These are phyloP conservation scores for Buathra laborator DNA, from an alignment of 2,888 invertebrate genomes.

Conservation along the genomic window DNA sequence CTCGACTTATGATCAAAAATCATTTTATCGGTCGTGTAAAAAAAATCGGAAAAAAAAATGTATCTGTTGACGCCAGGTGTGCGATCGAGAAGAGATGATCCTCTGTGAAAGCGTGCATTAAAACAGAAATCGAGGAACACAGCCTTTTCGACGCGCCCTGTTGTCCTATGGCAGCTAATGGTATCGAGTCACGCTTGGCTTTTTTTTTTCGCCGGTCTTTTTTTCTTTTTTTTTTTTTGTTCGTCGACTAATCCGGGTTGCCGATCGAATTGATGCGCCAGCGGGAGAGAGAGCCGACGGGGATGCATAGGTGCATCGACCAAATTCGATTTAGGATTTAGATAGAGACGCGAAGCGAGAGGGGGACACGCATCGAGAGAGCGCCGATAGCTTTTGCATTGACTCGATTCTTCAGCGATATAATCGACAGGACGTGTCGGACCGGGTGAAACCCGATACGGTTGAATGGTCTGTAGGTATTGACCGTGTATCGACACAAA, in stretches of 20 bases:
- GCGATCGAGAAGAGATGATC: conserved; percentile 29
- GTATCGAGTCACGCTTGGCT: conserved; percentile 37
- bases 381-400: conserved; percentile 50
- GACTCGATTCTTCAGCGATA: conserved; percentile 58
- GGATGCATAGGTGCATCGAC: conserved; percentile 52
- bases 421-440: conserved; percentile 65
- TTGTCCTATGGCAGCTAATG: conserved; percentile 32
- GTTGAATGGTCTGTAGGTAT: conserved; percentile 48
- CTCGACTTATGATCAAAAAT: not conserved
- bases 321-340: conserved; percentile 65
- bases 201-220: conserved; percentile 13
- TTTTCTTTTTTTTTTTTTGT: conserved; percentile 26
- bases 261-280: conserved; percentile 63
- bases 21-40: not conserved
- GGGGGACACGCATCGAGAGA: conserved; percentile 28
- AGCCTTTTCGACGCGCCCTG: conserved; percentile 47
- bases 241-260: conserved; percentile 60
- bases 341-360: conserved; percentile 52
- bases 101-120: conserved; percentile 36
- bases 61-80: conserved; percentile 3
- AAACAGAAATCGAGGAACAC: conserved; percentile 29
- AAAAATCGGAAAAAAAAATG: not conserved
- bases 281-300: conserved; percentile 42
- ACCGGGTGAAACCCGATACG: conserved; percentile 68
- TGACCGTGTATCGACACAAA: not conserved